These are phyloP conservation scores for Neodiprion pinetum DNA, from an alignment of 1,140 invertebrate species.

Conservation along the genomic window DNA sequence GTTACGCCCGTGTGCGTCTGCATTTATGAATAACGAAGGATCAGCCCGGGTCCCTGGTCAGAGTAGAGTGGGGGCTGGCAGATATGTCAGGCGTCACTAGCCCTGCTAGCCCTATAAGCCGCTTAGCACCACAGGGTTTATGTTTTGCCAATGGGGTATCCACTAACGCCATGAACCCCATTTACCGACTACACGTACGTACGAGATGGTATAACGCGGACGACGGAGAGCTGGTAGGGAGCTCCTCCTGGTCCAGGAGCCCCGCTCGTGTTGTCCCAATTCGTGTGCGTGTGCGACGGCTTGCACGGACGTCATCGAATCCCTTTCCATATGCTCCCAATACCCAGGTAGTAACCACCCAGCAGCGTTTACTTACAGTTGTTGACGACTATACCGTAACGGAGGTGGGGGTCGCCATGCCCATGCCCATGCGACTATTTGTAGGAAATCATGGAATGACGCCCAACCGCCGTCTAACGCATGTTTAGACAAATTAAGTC, in stretches of 20 bases:
- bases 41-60: neutral
- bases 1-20: neutral
- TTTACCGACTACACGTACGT: slow-evolving; percentile 5
- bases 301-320: neutral
- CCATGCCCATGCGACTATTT: too few relatives aligned
- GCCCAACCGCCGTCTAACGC: too few relatives aligned
- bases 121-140: slow-evolving; percentile 6
- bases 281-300: too few relatives aligned
- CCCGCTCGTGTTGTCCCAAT: neutral
- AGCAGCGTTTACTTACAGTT: neutral
- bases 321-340: slow-evolving; percentile 1
- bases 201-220: neutral
- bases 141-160: neutral
- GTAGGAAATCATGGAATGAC: too few relatives aligned
- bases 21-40: slow-evolving; percentile 1
- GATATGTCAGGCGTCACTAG: slow-evolving; percentile 5
- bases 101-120: slow-evolving; percentile 1
- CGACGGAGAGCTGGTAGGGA: neutral
- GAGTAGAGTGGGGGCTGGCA: neutral
- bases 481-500: too few relatives aligned
- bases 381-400: neutral
- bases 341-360: neutral
- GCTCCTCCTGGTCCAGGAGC: neutral
- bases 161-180: slow-evolving; percentile 1
- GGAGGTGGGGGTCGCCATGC: neutral